Conservation (phyloP, 2,797 vertebrate genomes). For the Gymnoscopelus microlampas region DNA sequence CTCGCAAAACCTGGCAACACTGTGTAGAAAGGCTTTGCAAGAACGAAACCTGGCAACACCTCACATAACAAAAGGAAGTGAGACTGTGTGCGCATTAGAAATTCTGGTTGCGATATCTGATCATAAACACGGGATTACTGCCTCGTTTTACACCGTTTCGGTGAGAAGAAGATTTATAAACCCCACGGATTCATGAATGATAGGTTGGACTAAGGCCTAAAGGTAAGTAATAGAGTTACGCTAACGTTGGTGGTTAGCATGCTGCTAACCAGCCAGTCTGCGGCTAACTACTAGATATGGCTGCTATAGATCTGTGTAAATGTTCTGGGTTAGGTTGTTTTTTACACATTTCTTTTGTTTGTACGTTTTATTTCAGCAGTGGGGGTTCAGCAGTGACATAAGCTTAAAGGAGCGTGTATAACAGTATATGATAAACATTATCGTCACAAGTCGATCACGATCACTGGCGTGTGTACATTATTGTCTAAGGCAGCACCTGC, state of each 20-base stretch:
- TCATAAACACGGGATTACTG: neutral
- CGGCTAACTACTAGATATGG: constrained; percentile 46
- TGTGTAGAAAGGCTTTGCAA: neutral
- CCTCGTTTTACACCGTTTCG: accelerated
- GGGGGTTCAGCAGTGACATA: too few relatives aligned
- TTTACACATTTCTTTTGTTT: too few relatives aligned
- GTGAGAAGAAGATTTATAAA: neutral
- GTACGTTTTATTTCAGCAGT: too few relatives aligned
- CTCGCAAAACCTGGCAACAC: too few relatives aligned
- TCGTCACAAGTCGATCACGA: too few relatives aligned
- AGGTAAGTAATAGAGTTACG: constrained; percentile 48
- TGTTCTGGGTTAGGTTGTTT: too few relatives aligned
- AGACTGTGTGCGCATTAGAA: constrained; percentile 9
- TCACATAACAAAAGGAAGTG: constrained; percentile 63
- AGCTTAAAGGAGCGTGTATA: too few relatives aligned
- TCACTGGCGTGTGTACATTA: too few relatives aligned
- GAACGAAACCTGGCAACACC: constrained; percentile 51
- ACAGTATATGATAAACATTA: too few relatives aligned
- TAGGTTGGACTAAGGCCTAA: constrained; percentile 34
- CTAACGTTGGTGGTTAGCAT: constrained; percentile 35
- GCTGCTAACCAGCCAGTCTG: constrained; percentile 12
- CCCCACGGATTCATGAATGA: neutral
- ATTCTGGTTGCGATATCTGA: constrained; percentile 4
- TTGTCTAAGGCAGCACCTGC: too few relatives aligned
- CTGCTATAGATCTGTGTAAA: too few relatives aligned